Evolutionary conservation across 2,797 vertebrate species (phyloP), one percentile per base, ranked within the genome.

Genomic region (Meda fulgida): DNA sequence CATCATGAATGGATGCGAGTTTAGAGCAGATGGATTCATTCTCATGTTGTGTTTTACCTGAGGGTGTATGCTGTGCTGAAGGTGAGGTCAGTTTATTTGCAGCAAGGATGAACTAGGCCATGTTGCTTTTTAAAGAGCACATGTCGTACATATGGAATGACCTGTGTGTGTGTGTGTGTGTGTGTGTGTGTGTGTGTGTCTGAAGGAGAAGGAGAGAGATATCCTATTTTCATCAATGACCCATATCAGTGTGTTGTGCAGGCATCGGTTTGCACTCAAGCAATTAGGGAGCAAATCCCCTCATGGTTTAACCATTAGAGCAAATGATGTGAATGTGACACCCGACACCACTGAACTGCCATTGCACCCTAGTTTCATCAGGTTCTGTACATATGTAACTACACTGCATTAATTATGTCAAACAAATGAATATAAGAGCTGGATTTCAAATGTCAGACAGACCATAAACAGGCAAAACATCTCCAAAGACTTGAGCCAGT

Each of bases 291-390:
- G 46, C 43, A 84, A 81, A 81, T 77, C 51, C 65, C 51, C 55
- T 87, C 66, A 81, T 89, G 29, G 71, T 86, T 87, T 43, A 86
- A 81, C 13, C 69, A 89, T 86, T 60, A 79, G 58, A 85, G 86
- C 86, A 89, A 89, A 87, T 72, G 82, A 78, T 75, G 84, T 85
- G 83, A 86, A 89, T 36, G 26, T 36, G 85, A 85, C 46, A 72
- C 73, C 76, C 53, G 9, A 84, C 29, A 69, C 81, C 40, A 31
- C 23, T 70, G 67, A 85, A 80, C 75, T 78, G 48, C 38, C 67
- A 51, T 14, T 73, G 77, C 40, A 63, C 70, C 81, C 40, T 63
- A 2, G 1, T 29, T 63, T 71, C 53, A 79, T 48, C 31, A 26
- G 31, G 8, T 51, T 36, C 23, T 43, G 19, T 21, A 79, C 60